phyloP scores from a whole-genome alignment of 2,797 vertebrate species.

The Manis javanica region DNA sequence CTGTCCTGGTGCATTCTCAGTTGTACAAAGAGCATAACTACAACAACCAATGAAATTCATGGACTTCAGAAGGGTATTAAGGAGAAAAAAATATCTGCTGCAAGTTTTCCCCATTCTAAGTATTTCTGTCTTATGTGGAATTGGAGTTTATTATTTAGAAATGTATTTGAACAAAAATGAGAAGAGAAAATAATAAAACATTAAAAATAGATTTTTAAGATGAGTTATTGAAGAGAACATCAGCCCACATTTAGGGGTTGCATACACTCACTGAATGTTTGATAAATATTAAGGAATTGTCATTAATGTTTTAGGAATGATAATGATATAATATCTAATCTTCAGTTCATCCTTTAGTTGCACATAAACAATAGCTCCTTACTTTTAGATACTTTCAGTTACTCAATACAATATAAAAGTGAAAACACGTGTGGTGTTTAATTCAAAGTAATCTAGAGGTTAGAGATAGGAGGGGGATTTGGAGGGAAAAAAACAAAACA shows the following conservation, averaged over 20 bases:
- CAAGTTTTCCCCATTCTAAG: not conserved
- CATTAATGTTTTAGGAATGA: not conserved
- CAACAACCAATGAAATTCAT: not conserved
- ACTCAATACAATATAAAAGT: not conserved
- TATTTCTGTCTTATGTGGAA: not conserved
- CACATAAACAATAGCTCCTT: not conserved
- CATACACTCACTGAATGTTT: not conserved
- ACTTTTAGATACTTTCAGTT: too few relatives aligned
- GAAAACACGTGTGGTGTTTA: not conserved
- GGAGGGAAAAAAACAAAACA: not conserved
- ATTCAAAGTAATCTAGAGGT: not conserved
- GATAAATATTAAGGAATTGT: not conserved
- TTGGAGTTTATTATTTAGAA: not conserved
- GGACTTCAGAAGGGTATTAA: too few relatives aligned
- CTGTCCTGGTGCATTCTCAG: not conserved
- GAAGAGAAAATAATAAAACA: not conserved
- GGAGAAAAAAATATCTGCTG: not conserved
- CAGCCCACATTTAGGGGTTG: not conserved
- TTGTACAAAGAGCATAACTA: not conserved
- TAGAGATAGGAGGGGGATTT: not conserved
- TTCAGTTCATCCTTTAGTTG: not conserved
- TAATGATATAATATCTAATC: not conserved
- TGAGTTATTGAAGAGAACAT: not conserved
- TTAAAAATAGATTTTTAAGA: not conserved
- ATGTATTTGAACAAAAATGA: not conserved